Evolutionary conservation across 2,113 vertebrate species (phyloP).

Genomic region (Ondatra zibethicus): DNA sequence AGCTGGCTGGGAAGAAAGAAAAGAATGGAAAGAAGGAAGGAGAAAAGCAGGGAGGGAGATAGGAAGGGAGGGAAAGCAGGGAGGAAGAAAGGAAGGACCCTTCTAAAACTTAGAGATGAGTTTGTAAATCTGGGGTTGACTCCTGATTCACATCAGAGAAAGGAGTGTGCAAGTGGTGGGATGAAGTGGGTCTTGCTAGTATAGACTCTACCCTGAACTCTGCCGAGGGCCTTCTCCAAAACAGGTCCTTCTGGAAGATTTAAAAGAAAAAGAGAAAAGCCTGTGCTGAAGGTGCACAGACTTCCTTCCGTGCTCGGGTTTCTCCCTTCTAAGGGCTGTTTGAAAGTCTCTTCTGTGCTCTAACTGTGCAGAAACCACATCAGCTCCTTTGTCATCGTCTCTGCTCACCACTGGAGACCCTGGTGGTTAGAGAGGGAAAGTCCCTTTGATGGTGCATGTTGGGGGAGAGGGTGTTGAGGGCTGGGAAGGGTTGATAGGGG

Average conservation of each 20-base stretch:
- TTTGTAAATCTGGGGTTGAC: slow-evolving; percentile 7
- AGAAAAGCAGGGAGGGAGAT: not conserved
- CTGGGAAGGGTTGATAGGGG: not conserved
- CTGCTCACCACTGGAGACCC: slow-evolving; percentile 82
- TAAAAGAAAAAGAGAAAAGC: not conserved
- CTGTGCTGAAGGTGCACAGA: slow-evolving; percentile 38
- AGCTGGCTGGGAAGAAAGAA: slow-evolving; percentile 5
- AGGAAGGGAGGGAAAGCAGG: too few species aligned
- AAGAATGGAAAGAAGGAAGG: not conserved
- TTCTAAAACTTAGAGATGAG: slow-evolving; percentile 71
- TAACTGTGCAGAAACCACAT: slow-evolving; percentile 81
- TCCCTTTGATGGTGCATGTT: slow-evolving; percentile 70
- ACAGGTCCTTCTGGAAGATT: slow-evolving; percentile 38
- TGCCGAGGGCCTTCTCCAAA: not conserved
- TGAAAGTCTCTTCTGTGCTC: slow-evolving; percentile 79
- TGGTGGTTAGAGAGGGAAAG: slow-evolving; percentile 84
- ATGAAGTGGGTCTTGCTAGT: not conserved
- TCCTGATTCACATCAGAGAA: slow-evolving; percentile 14
- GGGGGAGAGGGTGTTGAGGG: slow-evolving; percentile 69
- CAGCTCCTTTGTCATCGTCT: slow-evolving; percentile 73
- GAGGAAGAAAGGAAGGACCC: not conserved
- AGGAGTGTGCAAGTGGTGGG: not conserved
- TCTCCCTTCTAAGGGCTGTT: slow-evolving; percentile 78
- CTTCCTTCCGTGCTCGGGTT: slow-evolving; percentile 78
- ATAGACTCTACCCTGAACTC: not conserved